phyloP scores from a whole-genome alignment of 2,888 invertebrate species.

The Eupithecia tripunctaria region DNA sequence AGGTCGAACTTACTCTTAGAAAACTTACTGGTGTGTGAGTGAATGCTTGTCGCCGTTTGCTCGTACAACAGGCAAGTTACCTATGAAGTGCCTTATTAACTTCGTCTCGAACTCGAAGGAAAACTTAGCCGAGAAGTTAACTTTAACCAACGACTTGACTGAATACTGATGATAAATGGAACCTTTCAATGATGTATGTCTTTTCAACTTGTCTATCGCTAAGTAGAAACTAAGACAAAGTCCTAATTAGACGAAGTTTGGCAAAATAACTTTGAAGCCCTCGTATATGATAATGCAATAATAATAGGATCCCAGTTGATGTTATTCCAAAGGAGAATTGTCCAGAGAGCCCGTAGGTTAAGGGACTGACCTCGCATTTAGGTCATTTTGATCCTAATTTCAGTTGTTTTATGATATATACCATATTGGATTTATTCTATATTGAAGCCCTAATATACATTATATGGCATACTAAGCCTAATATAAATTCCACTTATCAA shows the following conservation, averaged over 20 bases:
- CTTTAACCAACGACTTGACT: slow-evolving; percentile 45
- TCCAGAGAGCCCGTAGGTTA: slow-evolving; percentile 6
- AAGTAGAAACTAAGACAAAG: slow-evolving; percentile 19
- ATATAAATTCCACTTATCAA: background rate
- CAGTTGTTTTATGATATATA: background rate
- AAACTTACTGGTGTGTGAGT: background rate
- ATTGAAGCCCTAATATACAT: background rate
- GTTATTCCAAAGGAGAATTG: slow-evolving; percentile 9
- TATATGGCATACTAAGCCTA: background rate
- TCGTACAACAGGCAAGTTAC: slow-evolving; percentile 13
- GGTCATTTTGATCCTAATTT: slow-evolving; percentile 8
- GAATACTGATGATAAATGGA: slow-evolving; percentile 49
- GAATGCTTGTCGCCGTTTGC: slow-evolving; percentile 26
- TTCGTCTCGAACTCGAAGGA: slow-evolving; percentile 41
- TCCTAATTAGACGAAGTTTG: slow-evolving; percentile 8
- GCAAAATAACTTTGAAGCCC: slow-evolving; percentile 7
- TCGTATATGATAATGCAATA: slow-evolving; percentile 14
- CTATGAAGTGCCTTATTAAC: slow-evolving; percentile 40
- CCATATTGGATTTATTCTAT: background rate
- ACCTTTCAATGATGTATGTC: slow-evolving; percentile 38
- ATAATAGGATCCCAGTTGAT: slow-evolving; percentile 10
- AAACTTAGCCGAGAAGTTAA: slow-evolving; percentile 50
- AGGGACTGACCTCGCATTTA: slow-evolving; percentile 9
- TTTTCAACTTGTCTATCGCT: slow-evolving; percentile 21
- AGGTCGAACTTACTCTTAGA: background rate